Conservation (phyloP, 2,113 vertebrate genomes). For the Rhizomys pruinosus region DNA sequence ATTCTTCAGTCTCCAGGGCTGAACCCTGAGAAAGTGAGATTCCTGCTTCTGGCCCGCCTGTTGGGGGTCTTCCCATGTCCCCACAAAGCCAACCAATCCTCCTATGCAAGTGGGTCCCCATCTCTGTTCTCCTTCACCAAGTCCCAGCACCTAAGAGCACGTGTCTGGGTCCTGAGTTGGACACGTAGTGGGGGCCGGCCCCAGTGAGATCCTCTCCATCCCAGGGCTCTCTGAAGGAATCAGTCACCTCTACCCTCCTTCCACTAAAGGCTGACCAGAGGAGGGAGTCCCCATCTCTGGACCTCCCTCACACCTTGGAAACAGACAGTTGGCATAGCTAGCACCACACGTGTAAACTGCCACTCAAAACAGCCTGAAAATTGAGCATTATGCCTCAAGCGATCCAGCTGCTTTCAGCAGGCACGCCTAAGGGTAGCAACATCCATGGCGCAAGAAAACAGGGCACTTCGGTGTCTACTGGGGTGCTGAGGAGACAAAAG, state of each 20-base stretch:
- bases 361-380: background rate
- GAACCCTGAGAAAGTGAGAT: background rate
- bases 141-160: background rate
- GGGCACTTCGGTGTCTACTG: accelerated
- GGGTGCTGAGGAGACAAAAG: background rate
- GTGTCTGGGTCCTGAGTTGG: background rate
- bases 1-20: background rate
- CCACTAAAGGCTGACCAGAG: background rate
- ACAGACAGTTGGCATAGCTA: background rate
- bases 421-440: accelerated
- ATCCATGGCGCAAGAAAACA: accelerated
- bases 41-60: too few relatives aligned
- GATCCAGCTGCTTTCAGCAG: background rate
- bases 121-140: background rate
- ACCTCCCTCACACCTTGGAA: background rate
- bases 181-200: accelerated
- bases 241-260: accelerated
- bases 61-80: background rate
- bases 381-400: background rate
- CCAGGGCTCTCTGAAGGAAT: background rate
- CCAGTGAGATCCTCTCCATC: background rate
- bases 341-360: background rate
- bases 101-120: background rate
- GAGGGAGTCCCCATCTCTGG: background rate
- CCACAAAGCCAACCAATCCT: background rate